Evolutionary conservation across 2,113 vertebrate genomes (phyloP), one percentile per base, ranked within the genome.

Genomic region (Craseonycteris thonglongyai): DNA sequence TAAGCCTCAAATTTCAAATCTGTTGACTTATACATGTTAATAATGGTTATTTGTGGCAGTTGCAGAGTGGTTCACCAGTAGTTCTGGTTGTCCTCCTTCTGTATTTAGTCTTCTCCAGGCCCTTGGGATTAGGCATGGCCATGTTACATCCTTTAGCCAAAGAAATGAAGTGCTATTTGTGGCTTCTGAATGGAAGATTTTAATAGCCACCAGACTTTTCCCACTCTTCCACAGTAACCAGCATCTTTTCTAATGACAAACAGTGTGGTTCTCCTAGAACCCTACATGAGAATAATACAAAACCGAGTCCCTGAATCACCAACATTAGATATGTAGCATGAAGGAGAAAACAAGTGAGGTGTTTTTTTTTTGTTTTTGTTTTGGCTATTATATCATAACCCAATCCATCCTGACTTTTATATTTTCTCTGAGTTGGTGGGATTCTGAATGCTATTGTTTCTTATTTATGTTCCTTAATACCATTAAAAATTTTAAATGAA

Each of bases 341-440:
- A 51, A 2, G 69, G 30, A 95, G 61, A 76, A 68, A 83, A 87
- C 11, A 45, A 61, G 6, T 61, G 59, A 74, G 19, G 24, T 12
- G 6, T 82, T 96, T 78, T 69, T 26, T 90, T 90, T 78, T 21
- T 12, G 6, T 82, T 96, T 78, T 69, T 26, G 88, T 90, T 78
- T 21, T 21, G 69, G 8, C 61, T 76, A 78, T 56, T 66, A 24
- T 58, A 59, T 2, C 16, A 63, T 65, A 79, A 42, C 2, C 12
- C 14, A 68, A 5, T 66, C 14, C 38, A 49, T n/a, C 7, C 6
- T 15, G 54, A 49, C 26, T 30, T 79, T 90, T 68, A 33, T 24
- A 30, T 40, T 91, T 84, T 69, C 81, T 80, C 38, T 47, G 58
- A 33, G 9, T 66, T 65, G 63, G 30, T 78, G 40, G 15, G 24